Conservation (phyloP, 2,888 invertebrate genomes). For the Caenorhabditis sinica region DNA sequence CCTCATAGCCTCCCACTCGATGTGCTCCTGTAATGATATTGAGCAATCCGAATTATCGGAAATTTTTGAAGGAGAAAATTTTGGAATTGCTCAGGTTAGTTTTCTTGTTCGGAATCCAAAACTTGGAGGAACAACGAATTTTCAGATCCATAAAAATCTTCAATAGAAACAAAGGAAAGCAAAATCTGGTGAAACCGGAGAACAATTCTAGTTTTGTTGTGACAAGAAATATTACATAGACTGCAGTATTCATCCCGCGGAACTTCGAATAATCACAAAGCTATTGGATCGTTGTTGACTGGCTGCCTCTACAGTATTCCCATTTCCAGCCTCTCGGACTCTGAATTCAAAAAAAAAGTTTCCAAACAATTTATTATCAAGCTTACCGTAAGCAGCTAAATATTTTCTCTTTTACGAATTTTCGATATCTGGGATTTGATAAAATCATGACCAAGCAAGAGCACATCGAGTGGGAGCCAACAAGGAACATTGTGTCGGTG, state of each 20-base stretch:
- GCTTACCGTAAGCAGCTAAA: background rate
- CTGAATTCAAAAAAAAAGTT: background rate
- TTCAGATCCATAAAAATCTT: background rate
- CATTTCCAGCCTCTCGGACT: background rate
- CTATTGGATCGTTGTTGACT: background rate
- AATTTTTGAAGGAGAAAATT: background rate
- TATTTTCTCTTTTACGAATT: background rate
- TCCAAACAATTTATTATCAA: background rate
- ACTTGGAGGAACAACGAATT: background rate
- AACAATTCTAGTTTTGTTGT: too few relatives aligned
- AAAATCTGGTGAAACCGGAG: too few relatives aligned
- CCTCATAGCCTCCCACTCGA: slow-evolving; percentile 24
- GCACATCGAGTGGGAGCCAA: slow-evolving; percentile 7
- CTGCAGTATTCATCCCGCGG: too few relatives aligned
- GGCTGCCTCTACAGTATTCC: background rate
- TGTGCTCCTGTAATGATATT: slow-evolving; percentile 14
- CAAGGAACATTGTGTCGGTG: slow-evolving; percentile 30
- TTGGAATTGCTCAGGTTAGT: background rate
- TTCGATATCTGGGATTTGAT: slow-evolving; percentile 26
- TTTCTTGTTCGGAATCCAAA: background rate
- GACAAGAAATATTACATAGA: too few relatives aligned
- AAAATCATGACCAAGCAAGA: slow-evolving; percentile 13
- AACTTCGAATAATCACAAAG: background rate
- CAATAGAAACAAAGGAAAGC: too few relatives aligned
- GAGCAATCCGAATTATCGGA: slow-evolving; percentile 11